phyloP scores from a whole-genome alignment of 2,888 invertebrate species.

The Vannuccia rotundouncinata region DNA sequence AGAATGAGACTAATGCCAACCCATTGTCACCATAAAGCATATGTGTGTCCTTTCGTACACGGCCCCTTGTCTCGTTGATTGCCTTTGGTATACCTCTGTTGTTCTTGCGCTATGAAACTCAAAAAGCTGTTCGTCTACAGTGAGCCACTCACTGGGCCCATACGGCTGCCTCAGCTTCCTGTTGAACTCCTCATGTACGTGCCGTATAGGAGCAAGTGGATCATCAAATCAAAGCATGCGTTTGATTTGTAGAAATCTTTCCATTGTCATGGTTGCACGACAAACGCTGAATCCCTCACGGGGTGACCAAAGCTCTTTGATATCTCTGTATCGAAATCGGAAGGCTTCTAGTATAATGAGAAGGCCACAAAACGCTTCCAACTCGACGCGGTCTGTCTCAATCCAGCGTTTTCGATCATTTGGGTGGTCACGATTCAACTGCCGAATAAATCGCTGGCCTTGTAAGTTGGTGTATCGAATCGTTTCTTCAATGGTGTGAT shows the following conservation, averaged over 20 bases:
- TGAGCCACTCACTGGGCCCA: not conserved
- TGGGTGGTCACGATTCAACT: not conserved
- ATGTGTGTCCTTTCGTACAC: not conserved
- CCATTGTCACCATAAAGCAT: not conserved
- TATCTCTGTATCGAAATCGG: not conserved
- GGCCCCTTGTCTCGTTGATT: too few relatives aligned
- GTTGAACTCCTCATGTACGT: too few relatives aligned
- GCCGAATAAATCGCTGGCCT: not conserved
- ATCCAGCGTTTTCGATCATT: not conserved
- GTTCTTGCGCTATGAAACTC: constrained; percentile 13
- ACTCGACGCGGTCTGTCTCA: not conserved
- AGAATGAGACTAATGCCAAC: not conserved
- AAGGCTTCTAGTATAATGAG: constrained; percentile 17
- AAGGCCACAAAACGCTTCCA: not conserved
- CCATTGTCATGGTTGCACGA: not conserved
- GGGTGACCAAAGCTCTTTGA: not conserved
- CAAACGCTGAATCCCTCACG: constrained; percentile 7
- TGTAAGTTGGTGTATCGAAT: too few relatives aligned
- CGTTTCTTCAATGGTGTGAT: too few relatives aligned
- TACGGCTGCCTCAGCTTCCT: not conserved
- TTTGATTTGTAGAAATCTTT: constrained; percentile 24
- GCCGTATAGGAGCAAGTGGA: constrained; percentile 23
- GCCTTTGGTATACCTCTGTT: constrained; percentile 6
- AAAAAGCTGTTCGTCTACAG: constrained; percentile 17
- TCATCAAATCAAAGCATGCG: constrained; percentile 14